Conservation (phyloP, 2,113 vertebrate species). For the Lamprologus speciosus region DNA sequence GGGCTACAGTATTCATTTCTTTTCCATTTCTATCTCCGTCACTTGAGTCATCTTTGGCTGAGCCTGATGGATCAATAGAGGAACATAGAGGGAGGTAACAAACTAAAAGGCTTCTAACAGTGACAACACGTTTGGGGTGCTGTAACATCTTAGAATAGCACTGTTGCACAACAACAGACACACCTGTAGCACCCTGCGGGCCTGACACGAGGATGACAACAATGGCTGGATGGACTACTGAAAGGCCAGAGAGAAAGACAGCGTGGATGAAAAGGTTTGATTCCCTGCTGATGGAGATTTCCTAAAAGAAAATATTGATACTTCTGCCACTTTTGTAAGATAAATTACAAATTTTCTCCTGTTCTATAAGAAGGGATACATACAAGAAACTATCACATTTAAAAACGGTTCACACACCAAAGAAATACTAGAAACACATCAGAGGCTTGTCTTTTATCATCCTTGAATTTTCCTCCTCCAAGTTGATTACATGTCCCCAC, state of each 20-base stretch:
- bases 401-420: neutral
- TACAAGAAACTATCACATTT: neutral
- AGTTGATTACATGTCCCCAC: neutral
- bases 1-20: neutral
- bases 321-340: neutral
- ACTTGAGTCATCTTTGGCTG: neutral
- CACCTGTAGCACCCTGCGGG: neutral
- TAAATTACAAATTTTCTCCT: neutral
- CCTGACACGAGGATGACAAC: neutral
- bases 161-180: constrained; percentile 34
- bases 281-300: neutral
- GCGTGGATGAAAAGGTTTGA: neutral
- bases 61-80: neutral
- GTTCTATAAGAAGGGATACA: neutral
- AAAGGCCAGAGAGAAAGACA: neutral
- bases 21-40: neutral
- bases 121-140: neutral
- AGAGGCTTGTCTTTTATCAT: neutral
- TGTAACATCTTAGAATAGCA: constrained; percentile 39
- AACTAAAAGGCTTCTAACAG: neutral
- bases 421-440: neutral
- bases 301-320: neutral
- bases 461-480: neutral
- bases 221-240: neutral
- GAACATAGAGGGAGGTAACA: neutral